Percentiles rank a stretch among this genome's conserved stretches.
These are phyloP conservation scores for Oenanthe melanoleuca DNA, from an alignment of 2,113 vertebrate species.

Conservation along the genomic window DNA sequence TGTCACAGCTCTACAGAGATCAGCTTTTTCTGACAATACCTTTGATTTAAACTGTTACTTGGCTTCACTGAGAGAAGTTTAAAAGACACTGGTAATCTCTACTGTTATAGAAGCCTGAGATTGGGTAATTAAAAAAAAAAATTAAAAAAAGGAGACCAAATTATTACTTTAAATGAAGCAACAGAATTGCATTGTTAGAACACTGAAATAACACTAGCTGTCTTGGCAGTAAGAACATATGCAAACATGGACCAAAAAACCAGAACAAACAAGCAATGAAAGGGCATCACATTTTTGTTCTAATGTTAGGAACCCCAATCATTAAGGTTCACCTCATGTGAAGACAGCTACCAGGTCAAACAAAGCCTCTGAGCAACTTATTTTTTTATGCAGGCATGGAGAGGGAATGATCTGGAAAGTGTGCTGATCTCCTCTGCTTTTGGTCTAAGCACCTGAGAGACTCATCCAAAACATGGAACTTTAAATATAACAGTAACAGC, in stretches of 20 bases:
- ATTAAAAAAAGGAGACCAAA: rapidly evolving
- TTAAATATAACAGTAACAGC: neutral
- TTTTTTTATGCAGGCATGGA: rapidly evolving
- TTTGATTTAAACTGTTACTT: neutral
- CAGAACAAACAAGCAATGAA: neutral
- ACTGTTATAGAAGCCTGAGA: neutral
- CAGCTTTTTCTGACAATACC: neutral
- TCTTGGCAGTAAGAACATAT: neutral
- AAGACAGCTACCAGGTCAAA: neutral
- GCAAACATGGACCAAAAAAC: neutral
- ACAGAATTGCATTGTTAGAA: neutral
- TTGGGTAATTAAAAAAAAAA: neutral
- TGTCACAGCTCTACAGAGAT: neutral
- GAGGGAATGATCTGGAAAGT: neutral
- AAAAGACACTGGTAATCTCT: neutral
- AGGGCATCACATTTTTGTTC: neutral
- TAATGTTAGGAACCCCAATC: neutral
- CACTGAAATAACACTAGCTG: neutral
- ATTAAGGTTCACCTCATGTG: neutral
- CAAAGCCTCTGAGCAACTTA: neutral
- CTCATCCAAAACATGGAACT: neutral
- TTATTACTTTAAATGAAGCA: neutral
- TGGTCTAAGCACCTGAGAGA: neutral
- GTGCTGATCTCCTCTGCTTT: neutral
- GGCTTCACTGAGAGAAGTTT: neutral